A percentile compares a stretch with the other conserved stretches of the same genome.
These are phyloP conservation scores for Dolichoris vasculosae DNA, from an alignment of 1,140 invertebrate genomes.

Conservation along the genomic window DNA sequence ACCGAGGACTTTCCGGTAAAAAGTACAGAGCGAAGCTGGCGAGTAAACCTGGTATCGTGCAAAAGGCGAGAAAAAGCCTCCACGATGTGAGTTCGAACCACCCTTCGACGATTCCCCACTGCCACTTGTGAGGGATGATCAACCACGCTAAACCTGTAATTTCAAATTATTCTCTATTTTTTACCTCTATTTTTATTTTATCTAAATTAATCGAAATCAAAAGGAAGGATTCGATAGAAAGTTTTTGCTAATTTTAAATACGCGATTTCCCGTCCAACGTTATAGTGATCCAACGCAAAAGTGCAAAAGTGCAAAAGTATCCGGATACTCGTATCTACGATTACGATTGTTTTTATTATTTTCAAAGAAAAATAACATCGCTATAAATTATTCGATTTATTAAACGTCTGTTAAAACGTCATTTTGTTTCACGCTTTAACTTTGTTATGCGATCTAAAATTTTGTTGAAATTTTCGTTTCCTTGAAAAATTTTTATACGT, in stretches of 20 bases:
- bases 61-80: slow-evolving; percentile 80
- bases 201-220: too few species aligned
- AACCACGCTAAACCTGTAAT: slow-evolving; percentile 80
- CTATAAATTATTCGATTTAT: neutral
- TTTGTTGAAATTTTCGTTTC: neutral
- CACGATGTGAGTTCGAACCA: slow-evolving; percentile 76
- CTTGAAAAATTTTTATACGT: neutral
- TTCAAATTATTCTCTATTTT: too few species aligned
- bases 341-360: neutral
- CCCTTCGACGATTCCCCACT: slow-evolving; percentile 60
- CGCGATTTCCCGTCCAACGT: too few species aligned
- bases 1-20: slow-evolving; percentile 84
- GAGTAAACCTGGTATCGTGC: slow-evolving; percentile 78
- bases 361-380: neutral
- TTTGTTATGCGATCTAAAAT: neutral
- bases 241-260: too few species aligned
- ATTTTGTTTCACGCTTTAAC: neutral
- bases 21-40: slow-evolving; percentile 76
- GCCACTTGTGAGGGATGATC: slow-evolving; percentile 78
- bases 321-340: neutral
- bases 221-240: too few species aligned
- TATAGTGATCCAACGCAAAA: too few species aligned
- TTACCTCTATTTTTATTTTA: too few species aligned
- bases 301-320: too few species aligned
- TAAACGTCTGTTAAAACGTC: neutral